Conservation (phyloP, 2,113 vertebrate genomes). For the Sitta europaea region DNA sequence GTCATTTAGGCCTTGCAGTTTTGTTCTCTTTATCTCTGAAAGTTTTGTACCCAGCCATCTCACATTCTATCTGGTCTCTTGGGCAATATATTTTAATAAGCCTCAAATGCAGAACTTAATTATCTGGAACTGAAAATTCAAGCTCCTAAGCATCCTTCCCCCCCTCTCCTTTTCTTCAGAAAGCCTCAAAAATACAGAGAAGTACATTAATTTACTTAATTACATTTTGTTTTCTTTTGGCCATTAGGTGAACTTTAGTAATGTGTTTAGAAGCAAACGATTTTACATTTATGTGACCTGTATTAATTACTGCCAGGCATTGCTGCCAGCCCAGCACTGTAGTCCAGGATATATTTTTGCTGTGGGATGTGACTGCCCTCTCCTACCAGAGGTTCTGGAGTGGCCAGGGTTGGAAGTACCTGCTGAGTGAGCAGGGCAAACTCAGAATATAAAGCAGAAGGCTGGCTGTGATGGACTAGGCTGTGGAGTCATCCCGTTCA, state of each 20-base stretch:
- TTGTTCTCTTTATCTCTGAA: not conserved
- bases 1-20: constrained; percentile 40
- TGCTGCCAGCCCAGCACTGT: not conserved
- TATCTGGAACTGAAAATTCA: constrained; percentile 18
- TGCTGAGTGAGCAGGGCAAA: not conserved
- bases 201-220: constrained; percentile 27
- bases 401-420: not conserved
- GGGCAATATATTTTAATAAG: constrained; percentile 43
- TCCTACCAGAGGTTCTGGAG: not conserved
- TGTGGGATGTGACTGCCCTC: not conserved
- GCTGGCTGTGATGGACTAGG: not conserved
- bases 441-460: not conserved
- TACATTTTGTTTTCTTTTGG: not conserved
- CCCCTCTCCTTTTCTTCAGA: not conserved
- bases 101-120: constrained; percentile 32
- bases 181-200: not conserved
- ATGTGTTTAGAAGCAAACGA: not conserved
- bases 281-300: not conserved
- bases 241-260: not conserved
- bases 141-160: not conserved
- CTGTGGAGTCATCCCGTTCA: not conserved
- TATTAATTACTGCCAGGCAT: not conserved
- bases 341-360: not conserved
- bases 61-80: constrained; percentile 11
- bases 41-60: not conserved